These are phyloP conservation scores for Parthenolecanium corni DNA, from an alignment of 2,888 invertebrate species.

Conservation along the genomic window DNA sequence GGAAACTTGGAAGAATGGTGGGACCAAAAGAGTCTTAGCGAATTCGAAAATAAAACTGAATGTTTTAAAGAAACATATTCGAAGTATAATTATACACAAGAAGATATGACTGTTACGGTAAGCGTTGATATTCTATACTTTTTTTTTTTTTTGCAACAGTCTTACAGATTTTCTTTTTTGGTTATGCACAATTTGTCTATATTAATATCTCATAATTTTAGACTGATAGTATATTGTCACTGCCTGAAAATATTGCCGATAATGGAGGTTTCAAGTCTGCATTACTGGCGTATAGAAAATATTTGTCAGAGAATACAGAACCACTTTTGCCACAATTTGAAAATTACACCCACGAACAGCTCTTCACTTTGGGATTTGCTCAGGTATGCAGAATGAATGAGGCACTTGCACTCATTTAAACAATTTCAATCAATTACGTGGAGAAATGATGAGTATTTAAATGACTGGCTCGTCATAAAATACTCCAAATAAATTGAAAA, in stretches of 20 bases:
- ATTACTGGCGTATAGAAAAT: constrained; percentile 49
- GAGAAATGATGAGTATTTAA: no score
- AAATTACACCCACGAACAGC: constrained; percentile 54
- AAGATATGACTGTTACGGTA: no score
- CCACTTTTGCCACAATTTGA: constrained; percentile 54
- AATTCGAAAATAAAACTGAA: constrained; percentile 54
- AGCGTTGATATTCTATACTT: no score
- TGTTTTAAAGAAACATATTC: constrained; percentile 62
- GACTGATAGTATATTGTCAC: constrained; percentile 63
- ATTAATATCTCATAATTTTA: constrained; percentile 36
- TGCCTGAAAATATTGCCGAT: constrained; percentile 83
- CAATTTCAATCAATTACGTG: no score
- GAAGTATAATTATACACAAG: no score
- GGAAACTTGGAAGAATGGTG: constrained; percentile 71
- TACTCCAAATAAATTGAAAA: no score
- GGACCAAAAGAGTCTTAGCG: constrained; percentile 54
- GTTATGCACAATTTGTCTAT: no score
- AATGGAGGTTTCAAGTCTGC: constrained; percentile 77
- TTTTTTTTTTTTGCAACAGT: no score
- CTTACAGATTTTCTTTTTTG: no score
- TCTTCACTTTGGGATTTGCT: constrained; percentile 71
- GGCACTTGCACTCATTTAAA: no score
- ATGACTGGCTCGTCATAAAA: no score
- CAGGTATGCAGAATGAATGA: no score
- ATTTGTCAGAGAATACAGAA: constrained; percentile 38